These are phyloP conservation scores for Harlomillsia oculata DNA, from an alignment of 1,140 invertebrate species.

Conservation along the genomic window DNA sequence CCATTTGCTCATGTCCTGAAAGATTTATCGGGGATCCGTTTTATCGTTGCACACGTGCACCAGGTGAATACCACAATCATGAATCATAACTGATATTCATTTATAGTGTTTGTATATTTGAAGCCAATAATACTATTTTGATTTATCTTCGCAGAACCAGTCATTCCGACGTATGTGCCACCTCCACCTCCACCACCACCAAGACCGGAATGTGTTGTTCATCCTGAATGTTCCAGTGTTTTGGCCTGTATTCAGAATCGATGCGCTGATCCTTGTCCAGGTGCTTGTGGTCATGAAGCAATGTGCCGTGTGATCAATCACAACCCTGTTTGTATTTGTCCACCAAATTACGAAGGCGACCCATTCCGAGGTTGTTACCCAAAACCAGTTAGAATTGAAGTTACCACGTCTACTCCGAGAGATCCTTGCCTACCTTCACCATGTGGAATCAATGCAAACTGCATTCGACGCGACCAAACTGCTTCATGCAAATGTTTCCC, in stretches of 20 bases:
- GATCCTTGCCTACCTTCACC: slow-evolving; percentile 62
- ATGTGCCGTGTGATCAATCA: slow-evolving; percentile 58
- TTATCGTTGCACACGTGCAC: slow-evolving; percentile 12
- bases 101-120: not conserved
- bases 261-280: slow-evolving; percentile 68
- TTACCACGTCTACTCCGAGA: slow-evolving; percentile 38
- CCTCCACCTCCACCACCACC: slow-evolving; percentile 38
- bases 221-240: slow-evolving; percentile 64
- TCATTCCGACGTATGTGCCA: not conserved
- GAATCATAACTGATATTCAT: slow-evolving; percentile 40
- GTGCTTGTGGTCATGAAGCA: slow-evolving; percentile 37
- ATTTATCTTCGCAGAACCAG: not conserved
- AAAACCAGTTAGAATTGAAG: not conserved
- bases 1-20: slow-evolving; percentile 56
- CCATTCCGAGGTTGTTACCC: slow-evolving; percentile 9
- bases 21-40: slow-evolving; percentile 39
- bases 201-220: slow-evolving; percentile 63
- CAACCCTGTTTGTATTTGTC: slow-evolving; percentile 68
- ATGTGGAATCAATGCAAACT: slow-evolving; percentile 65
- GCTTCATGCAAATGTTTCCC: slow-evolving; percentile 58
- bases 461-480: slow-evolving; percentile 52
- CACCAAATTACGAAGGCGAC: slow-evolving; percentile 40
- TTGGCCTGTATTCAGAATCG: slow-evolving; percentile 72
- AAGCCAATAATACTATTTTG: too few relatives aligned
- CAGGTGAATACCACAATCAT: slow-evolving; percentile 16